Base-by-base conservation (phyloP, 1,140 invertebrate species). In the Cherax destructor region DNA sequence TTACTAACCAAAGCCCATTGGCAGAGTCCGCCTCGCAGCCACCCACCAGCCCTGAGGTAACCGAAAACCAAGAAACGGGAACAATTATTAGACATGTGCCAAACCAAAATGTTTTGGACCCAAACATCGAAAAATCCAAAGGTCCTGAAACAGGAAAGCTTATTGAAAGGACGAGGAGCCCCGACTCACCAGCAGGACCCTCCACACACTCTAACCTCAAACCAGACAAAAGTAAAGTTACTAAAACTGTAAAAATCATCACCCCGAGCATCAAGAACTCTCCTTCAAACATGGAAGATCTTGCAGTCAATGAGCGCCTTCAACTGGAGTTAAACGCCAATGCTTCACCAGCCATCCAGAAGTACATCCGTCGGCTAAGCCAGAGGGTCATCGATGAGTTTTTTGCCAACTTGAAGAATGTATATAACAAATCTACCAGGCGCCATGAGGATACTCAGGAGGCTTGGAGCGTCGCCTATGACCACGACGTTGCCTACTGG, bases 401-500 rank as follows among this genome's bases (percentile, higher is more conserved):
- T 4, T 78, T 87, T 41, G 50, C 24, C 3, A 49, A 78, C 74
- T 76, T 87, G 0, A 78, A 47, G 3, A 16, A 4, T 10, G 21
- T 76, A 3, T 83, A 83, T 49, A 9, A 11, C 56, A 24, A 5
- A 18, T 1, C 11, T 6, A 24, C 50, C 4, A 52, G n/a, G 49
- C 69, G 84, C 5, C 84, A 56, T 7, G n/a, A 79, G 76, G 74
- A 30, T 4, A 61, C 3, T 11, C 16, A 41, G 16, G 77, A 79
- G 0, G 24, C 50, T 18, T 83, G 76, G 72, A 10, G 61, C 3
- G 47, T 77, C 18, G 83, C 78, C 50, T 91, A 84, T 49, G 81
- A 84, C 11, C 77, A 65, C 24, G 77, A 91, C 59, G 50, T 80
- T 41, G 41, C 49, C 61, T 52, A 41, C 49, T 81, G 90, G 76